Evolutionary conservation across 2,888 invertebrate species (phyloP).

Genomic region (Sarcophaga caerulescens): DNA sequence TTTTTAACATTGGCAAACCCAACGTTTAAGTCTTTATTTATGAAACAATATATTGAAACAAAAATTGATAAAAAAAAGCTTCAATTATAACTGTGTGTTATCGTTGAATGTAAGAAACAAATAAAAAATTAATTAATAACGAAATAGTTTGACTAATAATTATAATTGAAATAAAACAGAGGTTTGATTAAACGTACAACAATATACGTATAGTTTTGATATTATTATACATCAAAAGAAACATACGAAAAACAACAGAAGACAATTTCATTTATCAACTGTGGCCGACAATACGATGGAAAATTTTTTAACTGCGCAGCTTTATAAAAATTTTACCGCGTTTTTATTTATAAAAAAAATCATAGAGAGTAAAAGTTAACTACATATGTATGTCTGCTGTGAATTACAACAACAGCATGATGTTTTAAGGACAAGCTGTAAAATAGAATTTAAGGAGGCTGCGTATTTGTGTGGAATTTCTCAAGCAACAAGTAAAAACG

Average conservation of each 20-base stretch:
- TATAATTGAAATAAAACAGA: conserved; percentile 9
- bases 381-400: conserved; percentile 22
- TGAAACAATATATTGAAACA: not conserved
- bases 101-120: not conserved
- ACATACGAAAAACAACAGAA: too few relatives aligned
- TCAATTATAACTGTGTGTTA: conserved; percentile 17
- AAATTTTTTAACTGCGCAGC: conserved; percentile 15
- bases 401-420: not conserved
- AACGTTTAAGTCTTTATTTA: not conserved
- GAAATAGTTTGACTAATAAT: conserved; percentile 1
- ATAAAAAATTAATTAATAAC: not conserved
- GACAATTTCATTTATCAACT: not conserved
- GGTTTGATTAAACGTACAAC: conserved; percentile 7
- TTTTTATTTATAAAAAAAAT: not conserved
- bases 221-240: too few relatives aligned
- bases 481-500: conserved; percentile 43
- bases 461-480: conserved; percentile 72
- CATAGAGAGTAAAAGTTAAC: not conserved
- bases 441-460: conserved; percentile 71
- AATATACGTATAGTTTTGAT: not conserved
- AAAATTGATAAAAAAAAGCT: not conserved
- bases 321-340: not conserved
- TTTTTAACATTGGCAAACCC: too few relatives aligned
- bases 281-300: not conserved
- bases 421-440: conserved; percentile 26